Evolutionary conservation across 2,797 vertebrate genomes (phyloP).

Genomic region (Pangasius sanitwongsei): DNA sequence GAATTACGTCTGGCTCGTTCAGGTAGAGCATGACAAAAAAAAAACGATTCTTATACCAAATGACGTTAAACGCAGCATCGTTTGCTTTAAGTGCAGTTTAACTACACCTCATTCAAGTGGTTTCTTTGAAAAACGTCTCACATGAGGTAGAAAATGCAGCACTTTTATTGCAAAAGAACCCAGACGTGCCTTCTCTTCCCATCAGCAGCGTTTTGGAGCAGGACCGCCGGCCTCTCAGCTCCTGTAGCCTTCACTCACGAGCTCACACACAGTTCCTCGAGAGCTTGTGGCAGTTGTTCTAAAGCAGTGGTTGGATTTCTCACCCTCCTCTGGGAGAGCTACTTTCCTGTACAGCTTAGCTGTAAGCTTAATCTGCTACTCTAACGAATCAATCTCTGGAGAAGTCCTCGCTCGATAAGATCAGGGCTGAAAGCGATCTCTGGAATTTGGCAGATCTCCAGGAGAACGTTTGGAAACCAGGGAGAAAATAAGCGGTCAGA

Average conservation of each 20-base stretch:
- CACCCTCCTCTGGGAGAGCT: slow-evolving; percentile 7
- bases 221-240: neutral
- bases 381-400: slow-evolving; percentile 2
- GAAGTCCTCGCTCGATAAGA: neutral
- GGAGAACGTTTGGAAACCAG: neutral
- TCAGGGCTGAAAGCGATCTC: neutral
- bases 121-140: neutral
- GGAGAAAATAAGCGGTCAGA: neutral
- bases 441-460: neutral
- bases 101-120: neutral
- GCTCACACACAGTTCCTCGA: neutral
- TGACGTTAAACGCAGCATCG: neutral
- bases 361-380: slow-evolving; percentile 2
- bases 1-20: neutral
- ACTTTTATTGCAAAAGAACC: neutral
- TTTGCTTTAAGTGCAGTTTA: neutral
- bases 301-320: neutral
- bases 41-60: neutral
- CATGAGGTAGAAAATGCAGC: neutral
- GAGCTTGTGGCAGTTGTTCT: neutral
- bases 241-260: neutral
- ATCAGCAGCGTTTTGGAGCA: neutral
- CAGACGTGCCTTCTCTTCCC: neutral
- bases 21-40: neutral
- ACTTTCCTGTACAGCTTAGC: neutral